These are phyloP conservation scores for Mormyrops attenuatus DNA, from an alignment of 2,797 vertebrate genomes.

Conservation along the genomic window DNA sequence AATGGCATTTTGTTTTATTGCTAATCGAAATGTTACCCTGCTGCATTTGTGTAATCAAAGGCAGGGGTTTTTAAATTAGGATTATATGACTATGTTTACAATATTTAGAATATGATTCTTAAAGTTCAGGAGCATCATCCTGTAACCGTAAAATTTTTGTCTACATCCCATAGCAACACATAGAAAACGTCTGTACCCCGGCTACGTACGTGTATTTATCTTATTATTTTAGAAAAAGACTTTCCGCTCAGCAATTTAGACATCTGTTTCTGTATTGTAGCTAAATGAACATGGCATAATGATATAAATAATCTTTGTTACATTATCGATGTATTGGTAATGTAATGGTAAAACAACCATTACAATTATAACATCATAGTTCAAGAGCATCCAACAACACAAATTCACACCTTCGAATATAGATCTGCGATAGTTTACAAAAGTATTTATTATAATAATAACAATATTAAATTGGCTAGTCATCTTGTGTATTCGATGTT, in stretches of 20 bases:
- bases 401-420: neutral
- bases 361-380: neutral
- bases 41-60: neutral
- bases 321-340: neutral
- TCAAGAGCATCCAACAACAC: neutral
- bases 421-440: neutral
- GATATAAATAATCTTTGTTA: neutral
- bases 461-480: neutral
- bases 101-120: neutral
- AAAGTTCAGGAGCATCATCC: neutral
- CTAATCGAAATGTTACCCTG: neutral
- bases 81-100: neutral
- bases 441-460: neutral
- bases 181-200: neutral
- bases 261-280: neutral
- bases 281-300: neutral
- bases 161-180: neutral
- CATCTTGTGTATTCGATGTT: neutral
- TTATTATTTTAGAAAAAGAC: neutral
- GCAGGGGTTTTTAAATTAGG: neutral
- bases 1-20: constrained; percentile 3
- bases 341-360: neutral
- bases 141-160: neutral
- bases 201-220: neutral
- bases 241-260: neutral